Percentiles rank a stretch among this genome's conserved stretches.
Evolutionary conservation across 1,140 invertebrate genomes (phyloP).

Genomic region (Papilio helenus): DNA sequence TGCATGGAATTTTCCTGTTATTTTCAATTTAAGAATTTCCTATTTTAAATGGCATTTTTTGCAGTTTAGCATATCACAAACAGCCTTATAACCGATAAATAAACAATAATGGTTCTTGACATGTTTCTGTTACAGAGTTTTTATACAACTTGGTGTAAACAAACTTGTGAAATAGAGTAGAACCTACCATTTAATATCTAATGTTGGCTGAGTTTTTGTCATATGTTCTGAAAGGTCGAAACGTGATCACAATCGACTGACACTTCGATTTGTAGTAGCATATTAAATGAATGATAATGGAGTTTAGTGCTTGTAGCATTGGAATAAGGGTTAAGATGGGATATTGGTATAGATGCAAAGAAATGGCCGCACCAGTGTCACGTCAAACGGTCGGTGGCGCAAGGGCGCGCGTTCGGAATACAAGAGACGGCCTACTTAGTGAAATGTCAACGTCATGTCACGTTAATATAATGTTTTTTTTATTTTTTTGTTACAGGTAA

Average conservation of each 20-base stretch:
- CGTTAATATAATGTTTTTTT: slow-evolving; percentile 53
- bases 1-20: too few species aligned
- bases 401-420: slow-evolving; percentile 66
- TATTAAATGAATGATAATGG: slow-evolving; percentile 5
- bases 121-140: neutral
- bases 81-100: too few species aligned
- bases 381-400: slow-evolving; percentile 60
- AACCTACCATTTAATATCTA: neutral
- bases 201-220: slow-evolving; percentile 8
- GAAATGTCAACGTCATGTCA: slow-evolving; percentile 63
- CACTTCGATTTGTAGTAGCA: slow-evolving; percentile 30
- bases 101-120: neutral
- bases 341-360: slow-evolving; percentile 41
- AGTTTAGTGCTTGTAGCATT: slow-evolving; percentile 37
- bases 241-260: slow-evolving; percentile 42
- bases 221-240: slow-evolving; percentile 32
- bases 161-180: slow-evolving; percentile 1
- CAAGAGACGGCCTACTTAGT: slow-evolving; percentile 62
- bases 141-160: neutral
- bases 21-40: too few species aligned
- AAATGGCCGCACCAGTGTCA: slow-evolving; percentile 51
- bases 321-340: slow-evolving; percentile 45
- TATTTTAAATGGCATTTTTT: too few species aligned
- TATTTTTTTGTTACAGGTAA: slow-evolving; percentile 68
- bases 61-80: too few species aligned